phyloP scores from a whole-genome alignment of 2,888 invertebrate genomes.

The Hydrotaea cyrtoneurina region DNA sequence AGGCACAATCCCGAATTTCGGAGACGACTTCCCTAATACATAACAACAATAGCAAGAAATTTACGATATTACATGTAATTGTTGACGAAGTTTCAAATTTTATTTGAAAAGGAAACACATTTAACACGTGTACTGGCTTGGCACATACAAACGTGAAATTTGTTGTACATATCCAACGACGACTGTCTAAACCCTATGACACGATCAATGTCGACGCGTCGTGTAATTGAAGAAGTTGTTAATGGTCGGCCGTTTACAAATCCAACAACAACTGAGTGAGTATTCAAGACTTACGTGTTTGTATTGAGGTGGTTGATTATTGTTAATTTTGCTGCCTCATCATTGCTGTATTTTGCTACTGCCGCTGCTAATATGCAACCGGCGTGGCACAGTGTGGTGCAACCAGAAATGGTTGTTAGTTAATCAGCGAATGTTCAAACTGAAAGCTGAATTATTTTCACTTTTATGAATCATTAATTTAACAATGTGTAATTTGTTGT shows the following conservation, averaged over 20 bases:
- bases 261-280: neutral
- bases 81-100: slow-evolving; percentile 16
- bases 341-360: slow-evolving; percentile 4
- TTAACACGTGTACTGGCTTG: neutral
- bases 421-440: too few species aligned
- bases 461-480: too few species aligned
- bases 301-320: slow-evolving; percentile 16
- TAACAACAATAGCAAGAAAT: slow-evolving; percentile 17
- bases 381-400: neutral
- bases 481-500: too few species aligned
- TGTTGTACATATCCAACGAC: neutral
- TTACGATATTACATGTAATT: slow-evolving; percentile 11
- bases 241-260: slow-evolving; percentile 3
- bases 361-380: neutral
- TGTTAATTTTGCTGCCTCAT: slow-evolving; percentile 30
- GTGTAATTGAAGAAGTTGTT: neutral
- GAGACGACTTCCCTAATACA: neutral
- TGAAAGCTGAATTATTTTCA: too few species aligned
- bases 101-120: slow-evolving; percentile 11
- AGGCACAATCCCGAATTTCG: too few species aligned
- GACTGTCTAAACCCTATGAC: slow-evolving; percentile 44
- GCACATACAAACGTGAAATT: neutral
- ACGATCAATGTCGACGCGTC: slow-evolving; percentile 44
- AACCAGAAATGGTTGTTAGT: neutral
- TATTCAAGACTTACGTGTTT: too few species aligned